A percentile compares a stretch with the other conserved stretches of the same genome.
Evolutionary conservation across 2,797 vertebrate genomes (phyloP).

Genomic region (Anguilla megastoma): DNA sequence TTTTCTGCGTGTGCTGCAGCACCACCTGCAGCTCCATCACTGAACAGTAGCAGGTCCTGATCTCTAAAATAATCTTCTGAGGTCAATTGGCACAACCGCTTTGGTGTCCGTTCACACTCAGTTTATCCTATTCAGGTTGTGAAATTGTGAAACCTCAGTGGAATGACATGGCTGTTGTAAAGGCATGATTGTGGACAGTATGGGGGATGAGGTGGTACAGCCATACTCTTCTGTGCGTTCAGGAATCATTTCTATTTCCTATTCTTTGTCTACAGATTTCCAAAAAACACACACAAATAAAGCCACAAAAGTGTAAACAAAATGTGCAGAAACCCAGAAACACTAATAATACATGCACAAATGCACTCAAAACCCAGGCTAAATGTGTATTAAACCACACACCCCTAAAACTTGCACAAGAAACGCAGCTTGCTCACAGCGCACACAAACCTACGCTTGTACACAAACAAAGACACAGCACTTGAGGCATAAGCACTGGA

Average conservation of each 20-base stretch:
- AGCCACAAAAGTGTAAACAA: constrained; percentile 36
- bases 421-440: background rate
- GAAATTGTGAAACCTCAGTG: background rate
- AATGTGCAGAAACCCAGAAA: constrained; percentile 30
- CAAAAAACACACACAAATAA: background rate
- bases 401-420: background rate
- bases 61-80: background rate
- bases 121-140: background rate
- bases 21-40: background rate
- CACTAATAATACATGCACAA: background rate
- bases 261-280: no score
- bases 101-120: background rate
- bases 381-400: background rate
- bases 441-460: background rate
- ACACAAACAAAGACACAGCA: background rate
- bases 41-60: background rate
- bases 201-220: no score
- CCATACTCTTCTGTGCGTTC: background rate
- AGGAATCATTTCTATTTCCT: background rate
- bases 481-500: background rate
- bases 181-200: no score
- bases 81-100: background rate
- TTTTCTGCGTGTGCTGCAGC: background rate
- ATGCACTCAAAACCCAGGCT: background rate
- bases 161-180: background rate